Conservation (phyloP, 92 coral and sea anemone species). For the Porites divaricata region DNA sequence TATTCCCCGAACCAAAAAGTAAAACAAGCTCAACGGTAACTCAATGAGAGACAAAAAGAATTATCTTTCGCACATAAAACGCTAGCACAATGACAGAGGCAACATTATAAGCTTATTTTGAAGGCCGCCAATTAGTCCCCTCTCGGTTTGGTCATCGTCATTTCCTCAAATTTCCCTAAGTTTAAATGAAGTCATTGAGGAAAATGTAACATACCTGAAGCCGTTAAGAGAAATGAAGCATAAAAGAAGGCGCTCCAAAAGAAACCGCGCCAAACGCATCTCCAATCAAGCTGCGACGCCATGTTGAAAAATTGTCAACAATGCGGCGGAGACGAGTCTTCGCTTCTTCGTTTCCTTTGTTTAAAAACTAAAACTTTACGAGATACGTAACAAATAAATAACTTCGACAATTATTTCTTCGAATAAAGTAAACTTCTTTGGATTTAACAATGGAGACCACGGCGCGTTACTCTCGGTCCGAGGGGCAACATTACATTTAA, state of each 20-base stretch:
- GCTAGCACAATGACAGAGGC: no score
- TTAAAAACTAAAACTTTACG: not conserved
- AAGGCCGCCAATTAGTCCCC: no score
- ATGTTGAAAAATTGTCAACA: not conserved
- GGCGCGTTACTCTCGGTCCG: not conserved
- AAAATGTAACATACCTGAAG: not conserved
- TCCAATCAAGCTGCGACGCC: not conserved
- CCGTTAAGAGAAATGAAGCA: not conserved
- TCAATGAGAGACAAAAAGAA: no score
- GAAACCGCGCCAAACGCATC: not conserved
- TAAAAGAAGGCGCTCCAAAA: not conserved
- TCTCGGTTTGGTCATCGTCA: no score
- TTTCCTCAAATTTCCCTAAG: no score
- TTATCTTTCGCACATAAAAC: no score
- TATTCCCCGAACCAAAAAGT: no score
- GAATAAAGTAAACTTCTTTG: not conserved
- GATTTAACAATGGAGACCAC: not conserved
- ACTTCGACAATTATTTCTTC: not conserved
- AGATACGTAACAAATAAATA: not conserved
- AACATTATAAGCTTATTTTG: no score
- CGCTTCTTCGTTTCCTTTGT: not conserved
- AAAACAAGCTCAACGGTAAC: no score
- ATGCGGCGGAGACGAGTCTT: not conserved
- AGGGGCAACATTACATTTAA: no score
- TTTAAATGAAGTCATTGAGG: not conserved